phyloP scores from a whole-genome alignment of 2,888 invertebrate species.

The Tenthredo scrophulariae region DNA sequence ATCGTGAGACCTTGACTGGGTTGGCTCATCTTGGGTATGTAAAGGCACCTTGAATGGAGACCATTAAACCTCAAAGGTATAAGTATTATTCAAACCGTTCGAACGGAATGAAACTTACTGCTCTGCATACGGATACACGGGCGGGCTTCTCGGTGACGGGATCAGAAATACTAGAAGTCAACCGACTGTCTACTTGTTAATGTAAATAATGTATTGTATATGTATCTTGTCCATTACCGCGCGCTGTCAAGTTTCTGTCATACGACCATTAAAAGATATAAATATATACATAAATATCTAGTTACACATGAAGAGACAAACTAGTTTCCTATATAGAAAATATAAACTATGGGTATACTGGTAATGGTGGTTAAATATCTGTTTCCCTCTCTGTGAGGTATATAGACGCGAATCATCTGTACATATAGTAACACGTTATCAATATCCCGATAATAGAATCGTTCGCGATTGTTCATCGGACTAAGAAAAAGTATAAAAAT shows the following conservation, averaged over 20 bases:
- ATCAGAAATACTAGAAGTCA: constrained; percentile 52
- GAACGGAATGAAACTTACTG: constrained; percentile 43
- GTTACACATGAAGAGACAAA: constrained; percentile 26
- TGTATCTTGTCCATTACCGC: constrained; percentile 47
- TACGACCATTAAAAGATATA: constrained; percentile 46
- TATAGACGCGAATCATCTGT: not conserved
- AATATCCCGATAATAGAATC: too few species aligned
- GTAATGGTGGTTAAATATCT: not conserved
- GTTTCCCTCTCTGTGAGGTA: not conserved
- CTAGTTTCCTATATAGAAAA: not conserved
- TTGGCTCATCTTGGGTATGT: not conserved
- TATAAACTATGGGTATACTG: not conserved
- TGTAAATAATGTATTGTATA: constrained; percentile 48
- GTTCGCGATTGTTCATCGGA: not conserved
- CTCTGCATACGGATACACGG: constrained; percentile 43
- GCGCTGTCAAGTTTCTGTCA: constrained; percentile 51
- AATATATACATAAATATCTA: constrained; percentile 10
- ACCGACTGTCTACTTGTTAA: constrained; percentile 47
- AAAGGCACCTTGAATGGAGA: constrained; percentile 68
- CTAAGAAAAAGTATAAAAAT: not conserved
- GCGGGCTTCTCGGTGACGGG: constrained; percentile 42
- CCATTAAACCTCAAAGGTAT: constrained; percentile 63
- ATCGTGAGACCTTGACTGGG: constrained; percentile 44
- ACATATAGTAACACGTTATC: too few species aligned
- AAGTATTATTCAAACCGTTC: constrained; percentile 7